phyloP scores from a whole-genome alignment of 2,888 invertebrate species.

The Catocala fraxini region DNA sequence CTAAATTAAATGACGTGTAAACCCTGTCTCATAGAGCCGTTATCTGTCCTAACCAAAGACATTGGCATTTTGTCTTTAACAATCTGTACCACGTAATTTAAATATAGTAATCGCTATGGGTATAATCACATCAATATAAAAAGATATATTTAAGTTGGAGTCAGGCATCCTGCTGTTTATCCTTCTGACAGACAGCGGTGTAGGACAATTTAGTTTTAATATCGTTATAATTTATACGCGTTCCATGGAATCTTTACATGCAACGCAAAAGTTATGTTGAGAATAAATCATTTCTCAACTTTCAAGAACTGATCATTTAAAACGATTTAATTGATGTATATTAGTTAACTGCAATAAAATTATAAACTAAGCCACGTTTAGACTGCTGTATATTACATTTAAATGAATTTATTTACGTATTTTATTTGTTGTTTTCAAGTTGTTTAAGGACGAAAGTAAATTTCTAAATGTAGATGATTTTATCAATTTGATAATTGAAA shows the following conservation, averaged over 20 bases:
- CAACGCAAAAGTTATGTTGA: neutral
- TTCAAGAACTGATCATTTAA: neutral
- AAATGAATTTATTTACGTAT: no score
- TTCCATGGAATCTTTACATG: neutral
- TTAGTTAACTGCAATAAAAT: no score
- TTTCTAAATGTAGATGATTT: no score
- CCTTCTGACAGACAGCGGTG: neutral
- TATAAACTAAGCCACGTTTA: no score
- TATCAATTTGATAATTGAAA: no score
- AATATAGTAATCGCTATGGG: conserved; percentile 26
- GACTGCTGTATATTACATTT: no score
- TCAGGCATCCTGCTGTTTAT: conserved; percentile 13
- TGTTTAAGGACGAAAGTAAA: no score
- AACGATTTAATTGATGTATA: neutral
- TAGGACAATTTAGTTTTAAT: no score
- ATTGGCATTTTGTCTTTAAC: conserved; percentile 30
- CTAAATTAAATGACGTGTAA: no score
- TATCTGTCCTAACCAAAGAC: conserved; percentile 54
- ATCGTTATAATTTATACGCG: neutral
- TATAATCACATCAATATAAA: conserved; percentile 14
- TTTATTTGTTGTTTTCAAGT: no score
- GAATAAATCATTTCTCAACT: conserved; percentile 12
- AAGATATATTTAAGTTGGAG: conserved; percentile 19
- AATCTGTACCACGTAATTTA: conserved; percentile 41
- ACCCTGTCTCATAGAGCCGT: conserved; percentile 19